Evolutionary conservation across 2,113 vertebrate species (phyloP).

Genomic region (Apteryx owenii): DNA sequence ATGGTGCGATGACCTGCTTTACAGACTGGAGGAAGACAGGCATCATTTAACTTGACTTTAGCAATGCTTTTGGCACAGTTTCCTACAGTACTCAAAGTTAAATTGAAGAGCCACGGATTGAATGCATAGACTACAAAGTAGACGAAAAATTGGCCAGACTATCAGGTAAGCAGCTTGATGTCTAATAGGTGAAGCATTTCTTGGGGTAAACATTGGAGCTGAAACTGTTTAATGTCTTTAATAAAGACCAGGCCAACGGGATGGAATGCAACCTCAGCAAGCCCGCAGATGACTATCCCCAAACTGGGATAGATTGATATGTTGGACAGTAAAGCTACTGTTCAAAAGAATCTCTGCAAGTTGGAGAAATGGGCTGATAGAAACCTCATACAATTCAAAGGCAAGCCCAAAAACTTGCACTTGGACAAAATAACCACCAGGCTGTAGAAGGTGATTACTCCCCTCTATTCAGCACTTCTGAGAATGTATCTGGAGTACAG

Average conservation of each 20-base stretch:
- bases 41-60: not conserved
- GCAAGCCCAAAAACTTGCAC: not conserved
- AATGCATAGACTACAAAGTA: not conserved
- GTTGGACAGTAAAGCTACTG: not conserved
- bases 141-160: not conserved
- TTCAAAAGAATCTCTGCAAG: not conserved
- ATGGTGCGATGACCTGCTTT: not conserved
- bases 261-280: not conserved
- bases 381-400: not conserved
- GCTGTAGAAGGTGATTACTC: not conserved
- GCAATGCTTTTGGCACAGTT: not conserved
- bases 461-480: not conserved
- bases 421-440: not conserved
- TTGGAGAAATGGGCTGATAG: not conserved
- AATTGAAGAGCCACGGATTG: not conserved
- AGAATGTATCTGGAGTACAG: not conserved
- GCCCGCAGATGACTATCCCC: not conserved
- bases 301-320: rapidly evolving
- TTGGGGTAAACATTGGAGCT: not conserved
- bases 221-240: not conserved
- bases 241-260: not conserved
- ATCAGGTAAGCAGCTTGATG: not conserved
- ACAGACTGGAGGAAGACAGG: not conserved
- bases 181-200: not conserved
- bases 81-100: not conserved